These are phyloP conservation scores for Limnodromus scolopaceus DNA, from an alignment of 2,797 vertebrate genomes.

Conservation along the genomic window DNA sequence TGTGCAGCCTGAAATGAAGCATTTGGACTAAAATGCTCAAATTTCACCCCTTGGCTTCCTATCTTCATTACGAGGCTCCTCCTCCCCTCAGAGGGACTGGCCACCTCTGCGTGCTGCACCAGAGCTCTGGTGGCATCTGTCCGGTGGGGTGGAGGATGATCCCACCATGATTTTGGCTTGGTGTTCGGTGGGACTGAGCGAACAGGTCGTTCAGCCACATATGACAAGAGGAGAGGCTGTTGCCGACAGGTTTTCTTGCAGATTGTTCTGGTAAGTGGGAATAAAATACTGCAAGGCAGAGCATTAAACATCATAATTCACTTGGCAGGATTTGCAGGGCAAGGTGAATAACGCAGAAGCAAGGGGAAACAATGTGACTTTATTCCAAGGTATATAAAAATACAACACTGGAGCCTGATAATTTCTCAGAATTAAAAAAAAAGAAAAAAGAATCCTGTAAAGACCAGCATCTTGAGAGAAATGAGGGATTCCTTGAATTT, in stretches of 20 bases:
- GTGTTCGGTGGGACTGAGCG: fast-evolving
- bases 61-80: neutral
- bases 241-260: neutral
- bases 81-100: neutral
- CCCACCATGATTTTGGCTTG: neutral
- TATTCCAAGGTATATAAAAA: neutral
- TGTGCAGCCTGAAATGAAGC: neutral
- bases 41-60: neutral
- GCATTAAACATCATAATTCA: neutral
- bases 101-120: neutral
- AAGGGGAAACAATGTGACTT: neutral
- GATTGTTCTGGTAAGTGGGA: neutral
- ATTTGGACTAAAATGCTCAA: fast-evolving
- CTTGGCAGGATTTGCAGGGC: neutral
- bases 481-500: neutral
- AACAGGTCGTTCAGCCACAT: neutral
- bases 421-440: neutral
- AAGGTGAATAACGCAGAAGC: neutral
- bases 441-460: neutral
- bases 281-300: neutral
- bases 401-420: neutral
- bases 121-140: neutral
- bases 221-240: neutral
- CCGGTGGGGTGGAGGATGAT: fast-evolving
- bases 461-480: neutral